Conservation (phyloP, 2,888 invertebrate genomes). For the Rhyacophila evoluta region DNA sequence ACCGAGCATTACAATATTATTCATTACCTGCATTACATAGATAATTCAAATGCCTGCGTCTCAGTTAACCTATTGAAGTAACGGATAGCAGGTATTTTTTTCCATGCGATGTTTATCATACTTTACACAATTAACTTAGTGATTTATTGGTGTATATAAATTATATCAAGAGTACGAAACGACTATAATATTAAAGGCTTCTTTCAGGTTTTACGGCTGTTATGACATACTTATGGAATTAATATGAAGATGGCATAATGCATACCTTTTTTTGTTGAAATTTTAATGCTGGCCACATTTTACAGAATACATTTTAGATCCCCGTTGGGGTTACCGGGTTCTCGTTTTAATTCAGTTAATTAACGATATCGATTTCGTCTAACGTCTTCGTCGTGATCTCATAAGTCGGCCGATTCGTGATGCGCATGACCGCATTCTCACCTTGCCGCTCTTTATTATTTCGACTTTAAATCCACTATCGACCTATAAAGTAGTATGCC, state of each 20-base stretch:
- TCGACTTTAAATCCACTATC: neutral
- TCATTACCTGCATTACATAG: neutral
- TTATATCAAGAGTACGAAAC: neutral
- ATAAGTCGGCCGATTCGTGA: neutral
- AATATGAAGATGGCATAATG: neutral
- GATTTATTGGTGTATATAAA: slow-evolving; percentile 7
- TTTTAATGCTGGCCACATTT: neutral
- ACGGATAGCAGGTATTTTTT: slow-evolving; percentile 1
- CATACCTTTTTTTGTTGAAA: too few relatives aligned
- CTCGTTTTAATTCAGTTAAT: slow-evolving; percentile 14
- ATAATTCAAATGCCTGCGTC: neutral
- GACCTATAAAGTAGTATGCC: neutral
- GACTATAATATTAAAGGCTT: neutral
- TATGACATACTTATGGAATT: neutral
- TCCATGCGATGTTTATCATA: neutral
- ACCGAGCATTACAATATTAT: neutral
- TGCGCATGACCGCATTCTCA: slow-evolving; percentile 22
- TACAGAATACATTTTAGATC: neutral
- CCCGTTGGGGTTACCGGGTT: neutral
- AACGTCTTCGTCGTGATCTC: slow-evolving; percentile 9
- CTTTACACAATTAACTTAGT: neutral
- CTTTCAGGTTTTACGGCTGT: slow-evolving; percentile 5
- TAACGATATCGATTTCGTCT: slow-evolving; percentile 16
- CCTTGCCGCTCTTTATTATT: neutral
- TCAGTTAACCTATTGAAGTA: slow-evolving; percentile 2